Evolutionary conservation across 2,113 vertebrate species (phyloP).

Genomic region (Vimba vimba): DNA sequence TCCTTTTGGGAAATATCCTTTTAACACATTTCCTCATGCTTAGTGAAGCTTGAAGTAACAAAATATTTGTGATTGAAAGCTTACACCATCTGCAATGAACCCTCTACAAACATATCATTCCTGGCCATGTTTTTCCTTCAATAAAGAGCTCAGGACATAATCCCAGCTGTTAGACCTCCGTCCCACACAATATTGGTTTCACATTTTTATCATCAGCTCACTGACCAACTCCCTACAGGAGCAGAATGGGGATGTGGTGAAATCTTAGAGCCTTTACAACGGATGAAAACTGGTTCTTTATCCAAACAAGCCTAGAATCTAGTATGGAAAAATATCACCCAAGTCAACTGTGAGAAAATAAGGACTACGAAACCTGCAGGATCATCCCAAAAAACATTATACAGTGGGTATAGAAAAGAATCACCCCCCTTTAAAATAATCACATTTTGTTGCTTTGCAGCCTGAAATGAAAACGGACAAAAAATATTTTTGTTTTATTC

Average conservation of each 20-base stretch:
- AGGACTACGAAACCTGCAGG: neutral
- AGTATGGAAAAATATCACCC: neutral
- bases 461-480: too few species aligned
- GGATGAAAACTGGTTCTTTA: slow-evolving; percentile 16
- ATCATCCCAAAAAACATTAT: neutral
- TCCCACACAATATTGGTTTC: neutral
- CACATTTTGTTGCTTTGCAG: too few species aligned
- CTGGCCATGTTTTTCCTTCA: neutral
- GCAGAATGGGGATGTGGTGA: neutral
- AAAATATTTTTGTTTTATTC: too few species aligned
- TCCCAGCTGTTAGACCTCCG: neutral
- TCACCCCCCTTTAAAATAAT: too few species aligned
- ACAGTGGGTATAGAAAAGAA: too few species aligned
- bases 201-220: neutral
- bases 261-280: neutral
- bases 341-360: neutral
- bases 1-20: neutral
- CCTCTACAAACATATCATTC: neutral
- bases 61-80: neutral
- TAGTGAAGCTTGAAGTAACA: neutral
- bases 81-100: neutral
- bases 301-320: slow-evolving; percentile 1
- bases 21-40: neutral
- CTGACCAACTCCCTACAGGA: slow-evolving; percentile 18
- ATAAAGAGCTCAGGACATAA: neutral